A percentile compares a stretch with the other conserved stretches of the same genome.
These are phyloP conservation scores for Eleutherodactylus coqui DNA, from an alignment of 2,797 vertebrate species.

Conservation along the genomic window DNA sequence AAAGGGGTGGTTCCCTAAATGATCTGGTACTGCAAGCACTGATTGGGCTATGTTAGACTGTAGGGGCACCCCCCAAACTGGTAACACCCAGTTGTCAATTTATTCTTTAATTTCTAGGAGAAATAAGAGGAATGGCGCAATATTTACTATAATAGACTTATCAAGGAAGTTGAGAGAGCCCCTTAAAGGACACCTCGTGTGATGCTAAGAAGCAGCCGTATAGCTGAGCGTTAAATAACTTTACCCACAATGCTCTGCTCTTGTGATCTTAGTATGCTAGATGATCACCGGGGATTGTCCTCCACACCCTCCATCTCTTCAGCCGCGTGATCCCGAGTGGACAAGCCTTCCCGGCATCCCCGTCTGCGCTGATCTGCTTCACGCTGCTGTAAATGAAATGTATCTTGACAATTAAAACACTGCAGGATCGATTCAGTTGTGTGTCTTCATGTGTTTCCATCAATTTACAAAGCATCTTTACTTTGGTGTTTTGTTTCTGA, in stretches of 20 bases:
- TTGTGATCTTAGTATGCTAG: slow-evolving; percentile 2
- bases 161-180: too few relatives aligned
- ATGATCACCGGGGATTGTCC: slow-evolving; percentile 8
- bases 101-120: too few relatives aligned
- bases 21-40: too few relatives aligned
- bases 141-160: too few relatives aligned
- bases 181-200: too few relatives aligned
- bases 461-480: slow-evolving; percentile 37
- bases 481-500: slow-evolving; percentile 22
- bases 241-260: slow-evolving; percentile 27
- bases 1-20: too few relatives aligned
- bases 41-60: too few relatives aligned
- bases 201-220: too few relatives aligned
- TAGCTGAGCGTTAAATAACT: neutral
- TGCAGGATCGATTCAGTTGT: slow-evolving; percentile 27
- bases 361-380: slow-evolving; percentile 29
- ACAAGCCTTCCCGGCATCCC: slow-evolving; percentile 15
- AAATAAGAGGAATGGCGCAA: too few relatives aligned
- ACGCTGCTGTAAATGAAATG: slow-evolving; percentile 46
- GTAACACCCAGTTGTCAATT: too few relatives aligned
- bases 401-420: slow-evolving; percentile 39
- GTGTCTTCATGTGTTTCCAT: slow-evolving; percentile 10
- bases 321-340: slow-evolving; percentile 30
- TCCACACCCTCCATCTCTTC: slow-evolving; percentile 1
- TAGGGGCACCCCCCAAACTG: too few relatives aligned